Evolutionary conservation across 2,888 invertebrate genomes (phyloP), one percentile per base, ranked within the genome.

Genomic region (Chrysodeixis includens): DNA sequence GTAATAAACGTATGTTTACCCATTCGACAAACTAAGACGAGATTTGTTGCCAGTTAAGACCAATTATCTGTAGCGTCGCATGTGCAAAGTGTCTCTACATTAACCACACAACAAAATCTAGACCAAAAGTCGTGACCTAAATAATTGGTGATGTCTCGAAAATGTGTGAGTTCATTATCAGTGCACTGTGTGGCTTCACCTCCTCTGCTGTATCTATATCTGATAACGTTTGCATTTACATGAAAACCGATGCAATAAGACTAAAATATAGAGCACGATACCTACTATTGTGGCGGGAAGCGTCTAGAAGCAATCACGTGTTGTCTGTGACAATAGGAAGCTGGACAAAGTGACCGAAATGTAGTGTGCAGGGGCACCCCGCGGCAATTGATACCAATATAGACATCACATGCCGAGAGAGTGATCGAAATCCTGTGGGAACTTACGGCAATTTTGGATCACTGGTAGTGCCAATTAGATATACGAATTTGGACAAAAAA

Each of bases 371-470:
- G 62, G 66, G 69, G 22, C 66, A 64, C 62, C 54, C 62, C 56
- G 57, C 26, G 70, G 55, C 62, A 76, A 80, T 78, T 77, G 71
- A 30, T 62, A 56, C 62, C 64, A 74, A 77, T 77, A 80, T 77
- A 77, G 66, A 57, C 56, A 30, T 69, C 66, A 54, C 66, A 56
- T 56, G 46, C 18, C 9, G 66, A 57, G 62, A 10, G 32, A 10
- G 20, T 16, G 14, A n/a, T 30, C 22, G 2, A 14, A n/a, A 8
- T 10, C 20, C 2, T 20, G 3, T 40, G 40, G 7, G 40, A 40
- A 40, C n/a, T 40, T 40, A n/a, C 6, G n/a, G 14, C n/a, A 40
- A 40, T 40, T 40, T 40, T 40, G 6, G 5, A 5, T 4, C 14
- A 0, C 14, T 14, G 0, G 14, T 35, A 4, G 35, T 35, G n/a